A percentile compares a stretch with the other conserved stretches of the same genome.
Conservation (phyloP, 2,888 invertebrate genomes). For the Tuta absoluta region DNA sequence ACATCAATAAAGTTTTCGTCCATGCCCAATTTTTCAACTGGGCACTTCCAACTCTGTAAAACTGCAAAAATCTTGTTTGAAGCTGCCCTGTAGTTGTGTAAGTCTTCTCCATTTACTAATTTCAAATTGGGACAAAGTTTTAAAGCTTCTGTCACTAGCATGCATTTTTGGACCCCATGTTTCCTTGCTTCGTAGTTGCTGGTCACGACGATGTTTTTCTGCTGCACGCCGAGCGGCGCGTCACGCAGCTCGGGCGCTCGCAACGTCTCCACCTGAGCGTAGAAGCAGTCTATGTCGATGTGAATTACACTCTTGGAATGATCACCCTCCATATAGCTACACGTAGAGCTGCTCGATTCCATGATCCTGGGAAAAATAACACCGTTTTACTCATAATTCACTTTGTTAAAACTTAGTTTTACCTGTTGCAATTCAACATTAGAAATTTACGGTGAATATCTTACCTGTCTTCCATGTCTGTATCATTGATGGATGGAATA, state of each 20-base stretch:
- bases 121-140: conserved; percentile 87
- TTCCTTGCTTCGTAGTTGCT: conserved; percentile 91
- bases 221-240: conserved; percentile 89
- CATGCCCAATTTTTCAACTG: conserved; percentile 90
- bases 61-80: conserved; percentile 88
- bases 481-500: conserved; percentile 62
- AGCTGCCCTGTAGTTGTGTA: conserved; percentile 88
- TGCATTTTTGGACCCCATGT: conserved; percentile 88
- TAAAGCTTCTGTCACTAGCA: conserved; percentile 88
- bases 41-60: conserved; percentile 85
- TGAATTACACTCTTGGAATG: conserved; percentile 89
- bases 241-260: conserved; percentile 84
- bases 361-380: conserved; percentile 69
- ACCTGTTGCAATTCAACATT: conserved; percentile 65
- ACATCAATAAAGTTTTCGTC: conserved; percentile 94
- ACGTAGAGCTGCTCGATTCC: conserved; percentile 73
- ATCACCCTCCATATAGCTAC: conserved; percentile 60
- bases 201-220: conserved; percentile 92
- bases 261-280: conserved; percentile 92
- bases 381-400: conserved; percentile 64
- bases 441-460: conserved; percentile 48
- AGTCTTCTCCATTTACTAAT: conserved; percentile 91
- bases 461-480: conserved; percentile 73
- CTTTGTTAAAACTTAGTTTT: conserved; percentile 69
- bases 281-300: conserved; percentile 91